A percentile compares a stretch with the other conserved stretches of the same genome.
Conservation (phyloP, 2,113 vertebrate genomes). For the Tragelaphus strepsiceros region DNA sequence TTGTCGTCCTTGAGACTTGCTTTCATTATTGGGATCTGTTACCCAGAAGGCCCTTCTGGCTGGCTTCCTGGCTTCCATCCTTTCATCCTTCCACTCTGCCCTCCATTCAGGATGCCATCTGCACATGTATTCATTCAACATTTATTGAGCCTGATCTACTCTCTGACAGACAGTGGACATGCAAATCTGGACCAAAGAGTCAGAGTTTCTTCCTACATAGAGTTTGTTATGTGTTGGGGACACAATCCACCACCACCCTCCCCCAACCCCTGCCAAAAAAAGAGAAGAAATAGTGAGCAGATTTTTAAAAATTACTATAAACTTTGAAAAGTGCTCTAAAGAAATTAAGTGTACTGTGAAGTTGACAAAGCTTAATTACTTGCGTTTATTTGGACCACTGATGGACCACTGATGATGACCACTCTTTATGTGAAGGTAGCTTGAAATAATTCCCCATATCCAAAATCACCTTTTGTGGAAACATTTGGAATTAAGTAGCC, state of each 20-base stretch:
- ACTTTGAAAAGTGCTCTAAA: not conserved
- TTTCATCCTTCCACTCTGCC: not conserved
- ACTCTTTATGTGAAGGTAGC: not conserved
- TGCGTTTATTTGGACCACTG: not conserved
- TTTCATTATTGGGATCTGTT: not conserved
- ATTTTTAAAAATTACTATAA: not conserved
- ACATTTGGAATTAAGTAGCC: not conserved
- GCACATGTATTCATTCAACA: not conserved
- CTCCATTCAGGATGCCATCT: not conserved
- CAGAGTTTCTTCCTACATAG: not conserved
- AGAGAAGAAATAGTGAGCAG: not conserved
- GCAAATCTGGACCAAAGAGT: not conserved
- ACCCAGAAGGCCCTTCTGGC: not conserved
- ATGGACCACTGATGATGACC: not conserved
- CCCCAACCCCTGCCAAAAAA: fast-evolving
- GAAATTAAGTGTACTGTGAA: not conserved
- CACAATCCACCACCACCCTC: not conserved
- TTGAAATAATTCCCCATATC: not conserved
- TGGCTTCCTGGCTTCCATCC: not conserved
- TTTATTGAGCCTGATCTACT: not conserved
- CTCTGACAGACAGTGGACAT: not conserved
- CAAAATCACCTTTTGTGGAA: not conserved
- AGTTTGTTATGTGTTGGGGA: not conserved
- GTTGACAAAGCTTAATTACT: not conserved
- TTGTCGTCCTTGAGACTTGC: not conserved